Evolutionary conservation across 2,113 vertebrate species (phyloP).

Genomic region (Arizona elegans): DNA sequence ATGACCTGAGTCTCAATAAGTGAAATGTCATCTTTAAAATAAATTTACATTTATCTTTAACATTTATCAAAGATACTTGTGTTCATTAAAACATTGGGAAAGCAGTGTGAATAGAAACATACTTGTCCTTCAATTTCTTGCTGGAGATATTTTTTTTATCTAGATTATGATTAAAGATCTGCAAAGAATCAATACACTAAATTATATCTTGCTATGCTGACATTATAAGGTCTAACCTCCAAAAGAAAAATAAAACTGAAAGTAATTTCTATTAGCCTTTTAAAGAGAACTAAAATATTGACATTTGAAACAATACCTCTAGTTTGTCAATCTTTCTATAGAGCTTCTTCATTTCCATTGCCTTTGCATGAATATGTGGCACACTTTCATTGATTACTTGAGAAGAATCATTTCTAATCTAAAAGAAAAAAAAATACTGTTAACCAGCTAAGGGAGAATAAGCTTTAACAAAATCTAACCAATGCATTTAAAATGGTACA

Average conservation of each 20-base stretch:
- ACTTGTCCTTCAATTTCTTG: neutral
- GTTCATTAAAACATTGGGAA: neutral
- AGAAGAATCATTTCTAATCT: constrained; percentile 89
- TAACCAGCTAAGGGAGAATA: neutral
- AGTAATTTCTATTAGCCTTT: neutral
- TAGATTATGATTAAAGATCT: neutral
- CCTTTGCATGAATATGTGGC: constrained; percentile 86
- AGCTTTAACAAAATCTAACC: neutral
- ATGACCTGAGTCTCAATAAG: neutral
- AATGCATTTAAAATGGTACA: neutral
- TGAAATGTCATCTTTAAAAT: neutral
- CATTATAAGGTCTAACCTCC: neutral
- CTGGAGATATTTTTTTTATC: neutral
- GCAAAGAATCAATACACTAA: neutral
- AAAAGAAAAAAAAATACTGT: constrained; percentile 14
- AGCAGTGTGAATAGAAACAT: neutral
- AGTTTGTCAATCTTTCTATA: constrained; percentile 89
- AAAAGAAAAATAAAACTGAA: neutral
- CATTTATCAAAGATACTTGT: neutral
- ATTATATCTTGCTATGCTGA: neutral
- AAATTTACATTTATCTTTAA: neutral
- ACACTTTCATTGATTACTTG: constrained; percentile 90
- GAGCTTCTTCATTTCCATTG: constrained; percentile 87
- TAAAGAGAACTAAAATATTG: neutral
- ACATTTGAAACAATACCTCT: constrained; percentile 71